Percentiles rank a stretch among this genome's conserved stretches.
Evolutionary conservation across 2,113 vertebrate genomes (phyloP).

Genomic region (Misgurnus anguillicaudatus): DNA sequence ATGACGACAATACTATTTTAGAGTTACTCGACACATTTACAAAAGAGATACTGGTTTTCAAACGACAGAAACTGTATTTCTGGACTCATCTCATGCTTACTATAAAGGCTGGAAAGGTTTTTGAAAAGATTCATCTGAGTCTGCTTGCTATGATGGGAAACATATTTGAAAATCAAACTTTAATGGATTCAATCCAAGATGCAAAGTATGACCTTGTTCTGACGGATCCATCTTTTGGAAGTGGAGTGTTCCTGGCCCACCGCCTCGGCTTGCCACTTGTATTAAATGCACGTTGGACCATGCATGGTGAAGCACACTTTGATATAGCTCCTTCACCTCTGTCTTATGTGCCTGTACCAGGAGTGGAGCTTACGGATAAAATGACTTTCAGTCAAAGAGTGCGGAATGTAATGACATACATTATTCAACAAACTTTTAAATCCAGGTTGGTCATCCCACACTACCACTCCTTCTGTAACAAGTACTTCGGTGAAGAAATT

Average conservation of each 20-base stretch:
- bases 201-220: slow-evolving; percentile 58
- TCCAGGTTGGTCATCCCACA: slow-evolving; percentile 44
- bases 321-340: slow-evolving; percentile 50
- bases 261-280: slow-evolving; percentile 59
- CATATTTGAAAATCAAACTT: slow-evolving; percentile 51
- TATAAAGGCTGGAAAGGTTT: not conserved
- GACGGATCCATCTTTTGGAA: slow-evolving; percentile 56
- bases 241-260: slow-evolving; percentile 54
- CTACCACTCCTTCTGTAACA: slow-evolving; percentile 63
- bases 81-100: not conserved
- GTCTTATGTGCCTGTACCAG: no score
- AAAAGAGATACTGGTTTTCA: not conserved
- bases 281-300: slow-evolving; percentile 58
- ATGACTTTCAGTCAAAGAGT: slow-evolving; percentile 51
- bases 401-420: slow-evolving; percentile 28
- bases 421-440: not conserved
- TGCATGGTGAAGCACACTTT: slow-evolving; percentile 56
- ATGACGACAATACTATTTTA: not conserved
- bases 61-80: slow-evolving; percentile 12
- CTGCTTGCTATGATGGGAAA: slow-evolving; percentile 38
- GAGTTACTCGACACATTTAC: not conserved
- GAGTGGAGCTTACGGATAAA: slow-evolving; percentile 45
- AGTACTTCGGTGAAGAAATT: slow-evolving; percentile 66
- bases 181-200: slow-evolving; percentile 44
- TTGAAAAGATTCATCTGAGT: slow-evolving; percentile 30